Base-by-base conservation (phyloP, 2,888 invertebrate species). In the Stenodera caucasica region DNA sequence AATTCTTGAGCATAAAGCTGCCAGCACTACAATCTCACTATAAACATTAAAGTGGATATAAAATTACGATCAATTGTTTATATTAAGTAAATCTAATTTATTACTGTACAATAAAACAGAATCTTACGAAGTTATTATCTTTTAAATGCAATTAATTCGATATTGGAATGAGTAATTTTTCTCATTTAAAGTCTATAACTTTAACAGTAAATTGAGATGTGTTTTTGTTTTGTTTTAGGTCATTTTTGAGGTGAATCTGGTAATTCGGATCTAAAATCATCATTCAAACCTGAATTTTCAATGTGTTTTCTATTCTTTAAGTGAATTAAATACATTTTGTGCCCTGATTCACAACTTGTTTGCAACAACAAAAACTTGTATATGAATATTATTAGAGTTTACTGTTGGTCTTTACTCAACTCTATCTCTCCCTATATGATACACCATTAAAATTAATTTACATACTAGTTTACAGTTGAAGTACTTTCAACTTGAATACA, bases 1-100 rank as follows among this genome's bases (percentile, higher is more conserved):
- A 78, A 78, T 78, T 77, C 77, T 76, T 60, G 70, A 69, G 72
- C 74, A 75, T 75, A 77, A 75, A 76, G 69, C 73, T 68, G 45
- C 45, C 45, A 53, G 66, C 67, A 60, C 68, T 72, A 71, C 72
- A n/a, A n/a, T n/a, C n/a, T n/a, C n/a, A n/a, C n/a, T n/a, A n/a
- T n/a, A n/a, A n/a, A n/a, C n/a, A n/a, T 68, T 1, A 1, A 67
- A 71, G 70, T 68, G 71, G 71, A 73, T 75, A 74, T 74, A 74
- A 75, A 75, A 73, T 70, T 70, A 70, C 69, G 66, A 70, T 68
- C 61, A 68, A 65, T 58, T 65, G 14, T 35, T 5, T 35, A 35
- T 11, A 35, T 35, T 35, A 67, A 67, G 72, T 67, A 65, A 68
- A 69, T n/a, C n/a, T n/a, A n/a, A n/a, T n/a, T n/a, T n/a, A n/a